A percentile compares a stretch with the other conserved stretches of the same genome.
phyloP scores from a whole-genome alignment of 2,888 invertebrate species.

The Nymphalis urticae region DNA sequence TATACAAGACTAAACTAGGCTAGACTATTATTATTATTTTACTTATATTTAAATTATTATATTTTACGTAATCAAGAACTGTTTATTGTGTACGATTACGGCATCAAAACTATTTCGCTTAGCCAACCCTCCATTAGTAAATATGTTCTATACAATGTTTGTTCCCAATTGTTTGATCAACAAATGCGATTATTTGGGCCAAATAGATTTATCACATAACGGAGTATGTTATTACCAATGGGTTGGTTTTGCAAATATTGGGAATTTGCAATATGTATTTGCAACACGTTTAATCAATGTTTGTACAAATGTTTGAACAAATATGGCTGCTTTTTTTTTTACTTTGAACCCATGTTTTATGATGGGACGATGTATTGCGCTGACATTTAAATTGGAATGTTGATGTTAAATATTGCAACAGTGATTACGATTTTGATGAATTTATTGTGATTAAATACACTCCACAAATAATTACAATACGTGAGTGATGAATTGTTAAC shows the following conservation, averaged over 20 bases:
- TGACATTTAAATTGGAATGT: slow-evolving; percentile 8
- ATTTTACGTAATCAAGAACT: too few relatives aligned
- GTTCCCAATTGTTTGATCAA: slow-evolving; percentile 49
- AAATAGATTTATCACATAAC: slow-evolving; percentile 47
- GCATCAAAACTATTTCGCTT: slow-evolving; percentile 10
- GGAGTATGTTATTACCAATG: slow-evolving; percentile 29
- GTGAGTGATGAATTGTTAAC: not conserved
- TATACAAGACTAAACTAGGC: too few relatives aligned
- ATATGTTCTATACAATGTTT: slow-evolving; percentile 31
- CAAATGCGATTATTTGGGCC: slow-evolving; percentile 56
- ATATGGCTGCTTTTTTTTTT: not conserved
- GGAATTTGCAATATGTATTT: slow-evolving; percentile 23
- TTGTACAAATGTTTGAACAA: slow-evolving; percentile 15
- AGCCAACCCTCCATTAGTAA: slow-evolving; percentile 18
- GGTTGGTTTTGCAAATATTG: slow-evolving; percentile 25
- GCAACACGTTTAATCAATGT: slow-evolving; percentile 20
- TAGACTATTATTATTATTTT: not conserved
- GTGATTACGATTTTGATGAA: not conserved
- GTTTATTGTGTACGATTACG: not conserved
- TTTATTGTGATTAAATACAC: not conserved
- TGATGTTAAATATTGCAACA: slow-evolving; percentile 2
- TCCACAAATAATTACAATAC: not conserved
- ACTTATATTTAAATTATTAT: not conserved
- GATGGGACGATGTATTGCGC: not conserved
- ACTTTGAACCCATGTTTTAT: slow-evolving; percentile 3